Evolutionary conservation across 1,140 invertebrate species (phyloP).

Genomic region (Hormaphis cornu): DNA sequence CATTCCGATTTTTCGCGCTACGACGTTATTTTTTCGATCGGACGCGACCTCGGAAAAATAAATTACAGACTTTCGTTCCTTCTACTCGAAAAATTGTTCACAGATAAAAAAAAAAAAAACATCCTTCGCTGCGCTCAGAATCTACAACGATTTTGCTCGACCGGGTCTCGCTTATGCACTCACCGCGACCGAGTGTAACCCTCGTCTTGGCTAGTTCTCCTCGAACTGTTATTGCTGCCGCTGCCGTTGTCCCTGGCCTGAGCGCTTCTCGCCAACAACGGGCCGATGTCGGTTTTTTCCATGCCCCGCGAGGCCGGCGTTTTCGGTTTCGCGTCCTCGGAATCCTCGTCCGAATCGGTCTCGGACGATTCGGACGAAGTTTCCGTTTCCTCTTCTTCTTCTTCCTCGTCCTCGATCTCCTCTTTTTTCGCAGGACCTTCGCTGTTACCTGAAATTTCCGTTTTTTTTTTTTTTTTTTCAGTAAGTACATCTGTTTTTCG

Average conservation of each 20-base stretch:
- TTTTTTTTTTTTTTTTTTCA: neutral
- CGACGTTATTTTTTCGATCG: too few species aligned
- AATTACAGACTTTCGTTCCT: too few species aligned
- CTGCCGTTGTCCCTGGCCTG: conserved; percentile 50
- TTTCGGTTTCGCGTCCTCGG: conserved; percentile 39
- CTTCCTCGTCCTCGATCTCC: conserved; percentile 36
- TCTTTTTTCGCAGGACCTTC: conserved; percentile 24
- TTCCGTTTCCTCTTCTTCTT: conserved; percentile 47
- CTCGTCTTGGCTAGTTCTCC: conserved; percentile 33
- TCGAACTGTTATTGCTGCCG: conserved; percentile 24
- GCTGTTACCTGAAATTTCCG: neutral
- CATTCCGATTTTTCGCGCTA: too few species aligned
- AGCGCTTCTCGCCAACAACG: conserved; percentile 62
- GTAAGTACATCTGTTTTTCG: too few species aligned
- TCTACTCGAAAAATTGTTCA: neutral
- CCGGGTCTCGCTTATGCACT: too few species aligned
- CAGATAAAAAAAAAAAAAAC: too few species aligned
- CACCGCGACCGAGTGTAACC: conserved; percentile 22
- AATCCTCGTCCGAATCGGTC: conserved; percentile 65
- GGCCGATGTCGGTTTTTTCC: conserved; percentile 69
- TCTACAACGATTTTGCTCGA: too few species aligned
- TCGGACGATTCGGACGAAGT: conserved; percentile 50
- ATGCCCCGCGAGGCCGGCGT: conserved; percentile 45
- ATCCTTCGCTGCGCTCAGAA: too few species aligned
- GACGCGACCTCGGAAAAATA: too few species aligned